Evolutionary conservation across 2,113 vertebrate genomes (phyloP).

Genomic region (Pygoscelis adeliae): DNA sequence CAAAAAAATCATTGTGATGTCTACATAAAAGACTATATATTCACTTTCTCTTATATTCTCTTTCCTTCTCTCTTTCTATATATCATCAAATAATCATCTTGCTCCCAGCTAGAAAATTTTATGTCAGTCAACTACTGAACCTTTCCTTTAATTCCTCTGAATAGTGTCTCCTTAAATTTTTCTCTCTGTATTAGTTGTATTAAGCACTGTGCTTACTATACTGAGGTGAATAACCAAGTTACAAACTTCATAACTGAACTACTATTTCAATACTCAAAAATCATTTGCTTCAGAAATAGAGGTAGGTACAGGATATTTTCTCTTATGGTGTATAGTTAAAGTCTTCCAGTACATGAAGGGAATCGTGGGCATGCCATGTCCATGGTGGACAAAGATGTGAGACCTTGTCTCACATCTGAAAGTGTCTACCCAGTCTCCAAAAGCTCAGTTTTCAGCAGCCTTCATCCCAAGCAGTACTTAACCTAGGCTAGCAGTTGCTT

Average conservation of each 20-base stretch:
- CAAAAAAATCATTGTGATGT: background rate
- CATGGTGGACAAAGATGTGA: background rate
- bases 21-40: background rate
- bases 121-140: background rate
- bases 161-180: background rate
- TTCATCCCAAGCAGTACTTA: background rate
- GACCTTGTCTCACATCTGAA: background rate
- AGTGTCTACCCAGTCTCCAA: background rate
- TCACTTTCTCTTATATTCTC: background rate
- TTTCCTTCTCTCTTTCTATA: background rate
- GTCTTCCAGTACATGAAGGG: background rate
- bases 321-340: background rate
- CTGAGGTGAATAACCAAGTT: background rate
- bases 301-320: background rate
- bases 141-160: background rate
- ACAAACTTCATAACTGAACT: background rate
- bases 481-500: background rate
- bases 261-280: background rate
- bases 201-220: background rate
- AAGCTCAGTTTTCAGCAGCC: background rate
- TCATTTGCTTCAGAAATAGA: background rate
- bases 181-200: background rate
- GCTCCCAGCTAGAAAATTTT: background rate
- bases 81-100: background rate
- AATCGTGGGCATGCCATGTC: background rate